A percentile compares a stretch with the other conserved stretches of the same genome.
These are phyloP conservation scores for Dryocosmus kuriphilus DNA, from an alignment of 2,888 invertebrate genomes.

Conservation along the genomic window DNA sequence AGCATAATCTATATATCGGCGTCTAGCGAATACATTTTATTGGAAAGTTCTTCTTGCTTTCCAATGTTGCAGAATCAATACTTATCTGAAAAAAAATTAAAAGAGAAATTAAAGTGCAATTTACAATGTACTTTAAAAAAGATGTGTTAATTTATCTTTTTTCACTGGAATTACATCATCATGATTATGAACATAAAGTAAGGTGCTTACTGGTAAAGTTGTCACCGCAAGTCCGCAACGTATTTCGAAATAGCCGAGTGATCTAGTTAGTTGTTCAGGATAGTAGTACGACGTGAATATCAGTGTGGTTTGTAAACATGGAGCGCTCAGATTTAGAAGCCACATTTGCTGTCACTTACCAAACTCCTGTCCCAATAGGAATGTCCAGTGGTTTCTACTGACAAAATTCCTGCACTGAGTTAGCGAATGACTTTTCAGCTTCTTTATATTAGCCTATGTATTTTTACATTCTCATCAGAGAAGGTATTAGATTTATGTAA, in stretches of 20 bases:
- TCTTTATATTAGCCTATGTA: neutral
- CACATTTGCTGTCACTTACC: constrained; percentile 12
- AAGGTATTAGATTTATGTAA: too few relatives aligned
- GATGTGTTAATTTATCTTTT: too few relatives aligned
- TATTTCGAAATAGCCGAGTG: neutral
- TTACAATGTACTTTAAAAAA: too few relatives aligned
- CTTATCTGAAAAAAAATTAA: too few relatives aligned
- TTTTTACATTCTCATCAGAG: too few relatives aligned
- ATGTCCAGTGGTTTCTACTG: constrained; percentile 22
- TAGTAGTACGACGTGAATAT: neutral
- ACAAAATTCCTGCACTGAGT: neutral
- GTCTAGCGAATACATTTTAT: neutral
- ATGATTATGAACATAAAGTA: too few relatives aligned
- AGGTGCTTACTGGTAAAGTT: too few relatives aligned
- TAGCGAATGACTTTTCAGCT: constrained; percentile 7
- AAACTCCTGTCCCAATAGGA: constrained; percentile 34
- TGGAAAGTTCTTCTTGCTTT: neutral
- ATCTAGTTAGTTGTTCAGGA: constrained; percentile 6
- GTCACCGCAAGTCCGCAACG: too few relatives aligned
- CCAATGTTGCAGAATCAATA: too few relatives aligned
- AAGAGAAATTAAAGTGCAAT: too few relatives aligned
- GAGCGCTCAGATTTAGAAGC: constrained; percentile 22
- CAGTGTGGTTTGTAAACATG: constrained; percentile 24
- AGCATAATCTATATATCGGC: neutral
- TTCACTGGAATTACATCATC: too few relatives aligned